phyloP scores from a whole-genome alignment of 2,113 vertebrate genomes.

The Panthera uncia region DNA sequence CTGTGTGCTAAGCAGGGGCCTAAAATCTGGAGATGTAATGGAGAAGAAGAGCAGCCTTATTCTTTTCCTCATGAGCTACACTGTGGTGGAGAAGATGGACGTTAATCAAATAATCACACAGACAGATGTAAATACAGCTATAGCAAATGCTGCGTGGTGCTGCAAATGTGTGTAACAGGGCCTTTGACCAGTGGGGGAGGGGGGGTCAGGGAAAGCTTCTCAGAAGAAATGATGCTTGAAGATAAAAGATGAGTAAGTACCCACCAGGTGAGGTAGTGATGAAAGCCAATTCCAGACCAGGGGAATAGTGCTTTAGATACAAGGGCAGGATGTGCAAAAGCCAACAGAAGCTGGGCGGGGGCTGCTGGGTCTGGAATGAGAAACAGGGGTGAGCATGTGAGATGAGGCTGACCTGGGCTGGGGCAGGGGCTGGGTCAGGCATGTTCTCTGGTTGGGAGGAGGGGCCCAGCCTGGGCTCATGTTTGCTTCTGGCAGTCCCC shows the following conservation, averaged over 20 bases:
- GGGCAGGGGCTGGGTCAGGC: accelerated
- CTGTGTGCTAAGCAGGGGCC: neutral
- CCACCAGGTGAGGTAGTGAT: neutral
- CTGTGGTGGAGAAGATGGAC: neutral
- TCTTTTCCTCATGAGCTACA: neutral
- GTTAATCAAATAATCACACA: neutral
- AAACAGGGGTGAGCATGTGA: neutral
- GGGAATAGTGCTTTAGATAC: neutral
- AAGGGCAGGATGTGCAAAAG: neutral
- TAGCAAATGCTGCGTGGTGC: neutral
- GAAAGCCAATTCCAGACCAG: neutral
- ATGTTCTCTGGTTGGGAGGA: neutral
- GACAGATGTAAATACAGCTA: neutral
- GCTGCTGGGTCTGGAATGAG: neutral
- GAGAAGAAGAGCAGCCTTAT: neutral
- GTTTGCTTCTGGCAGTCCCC: neutral
- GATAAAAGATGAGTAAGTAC: neutral
- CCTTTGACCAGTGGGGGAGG: neutral
- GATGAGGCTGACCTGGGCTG: neutral
- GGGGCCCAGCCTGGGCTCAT: neutral
- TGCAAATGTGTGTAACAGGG: neutral
- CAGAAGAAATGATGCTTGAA: neutral
- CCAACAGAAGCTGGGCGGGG: neutral
- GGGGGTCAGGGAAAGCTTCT: neutral
- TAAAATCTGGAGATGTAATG: neutral